Percentiles rank a stretch among this genome's conserved stretches.
These are phyloP conservation scores for Gymnobelideus leadbeateri DNA, from an alignment of 2,113 vertebrate species.

Conservation along the genomic window DNA sequence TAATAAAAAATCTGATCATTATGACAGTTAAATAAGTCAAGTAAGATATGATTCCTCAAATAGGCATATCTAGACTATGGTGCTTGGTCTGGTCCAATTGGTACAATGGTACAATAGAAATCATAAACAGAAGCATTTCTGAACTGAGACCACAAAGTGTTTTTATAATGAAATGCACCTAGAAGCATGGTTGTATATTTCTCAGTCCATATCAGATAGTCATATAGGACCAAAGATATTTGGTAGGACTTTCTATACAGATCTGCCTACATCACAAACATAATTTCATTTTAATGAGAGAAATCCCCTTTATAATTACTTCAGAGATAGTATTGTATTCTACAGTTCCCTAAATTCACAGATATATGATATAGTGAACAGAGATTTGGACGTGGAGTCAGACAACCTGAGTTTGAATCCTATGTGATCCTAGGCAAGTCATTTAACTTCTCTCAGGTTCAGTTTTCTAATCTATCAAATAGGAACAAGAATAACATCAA, in stretches of 20 bases:
- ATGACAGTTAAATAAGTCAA: background rate
- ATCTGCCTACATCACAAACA: background rate
- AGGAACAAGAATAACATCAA: background rate
- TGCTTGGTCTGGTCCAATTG: constrained; percentile 19
- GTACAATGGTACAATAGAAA: constrained; percentile 22
- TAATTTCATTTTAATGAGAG: background rate
- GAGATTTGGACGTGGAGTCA: background rate
- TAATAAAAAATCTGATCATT: background rate
- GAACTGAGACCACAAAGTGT: constrained; percentile 55
- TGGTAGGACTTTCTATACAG: background rate
- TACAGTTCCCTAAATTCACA: background rate
- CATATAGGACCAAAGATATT: background rate
- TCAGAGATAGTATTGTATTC: background rate
- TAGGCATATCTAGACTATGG: constrained; percentile 8
- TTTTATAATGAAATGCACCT: constrained; percentile 69
- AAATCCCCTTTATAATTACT: background rate
- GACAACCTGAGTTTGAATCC: background rate
- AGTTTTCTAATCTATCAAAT: background rate
- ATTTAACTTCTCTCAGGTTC: background rate
- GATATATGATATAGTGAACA: background rate
- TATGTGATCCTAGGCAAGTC: background rate
- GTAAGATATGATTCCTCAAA: background rate
- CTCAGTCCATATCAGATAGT: constrained; percentile 29
- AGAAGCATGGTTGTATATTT: constrained; percentile 43
- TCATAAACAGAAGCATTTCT: constrained; percentile 53